Evolutionary conservation across 2,797 vertebrate species (phyloP).

Genomic region (Diplodus sargus): DNA sequence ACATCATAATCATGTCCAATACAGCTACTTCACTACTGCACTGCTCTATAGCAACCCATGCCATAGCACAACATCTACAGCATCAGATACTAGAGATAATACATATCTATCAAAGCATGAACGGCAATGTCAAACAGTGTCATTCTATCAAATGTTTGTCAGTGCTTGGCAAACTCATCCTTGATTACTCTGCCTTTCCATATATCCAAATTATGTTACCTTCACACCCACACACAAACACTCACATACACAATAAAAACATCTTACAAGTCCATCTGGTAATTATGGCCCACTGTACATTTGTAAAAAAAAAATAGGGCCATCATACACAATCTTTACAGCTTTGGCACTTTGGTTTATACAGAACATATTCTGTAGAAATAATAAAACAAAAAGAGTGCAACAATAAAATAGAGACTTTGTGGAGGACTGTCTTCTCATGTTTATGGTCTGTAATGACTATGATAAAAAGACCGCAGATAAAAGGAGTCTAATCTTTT

Average conservation of each 20-base stretch:
- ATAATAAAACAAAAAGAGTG: constrained; percentile 23
- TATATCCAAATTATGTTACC: constrained; percentile 14
- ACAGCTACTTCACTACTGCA: neutral
- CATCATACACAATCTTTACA: neutral
- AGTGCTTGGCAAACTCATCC: constrained; percentile 36
- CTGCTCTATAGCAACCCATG: neutral
- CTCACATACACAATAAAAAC: constrained; percentile 11
- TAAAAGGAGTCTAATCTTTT: constrained; percentile 8
- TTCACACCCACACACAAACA: neutral
- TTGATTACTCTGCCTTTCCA: constrained; percentile 8
- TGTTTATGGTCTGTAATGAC: constrained; percentile 11
- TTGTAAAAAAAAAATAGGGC: constrained; percentile 20
- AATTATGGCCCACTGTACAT: constrained; percentile 34
- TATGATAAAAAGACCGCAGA: neutral
- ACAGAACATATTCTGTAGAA: neutral
- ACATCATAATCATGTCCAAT: constrained; percentile 9
- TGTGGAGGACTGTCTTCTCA: constrained; percentile 1
- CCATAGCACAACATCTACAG: constrained; percentile 5
- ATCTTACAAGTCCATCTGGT: neutral
- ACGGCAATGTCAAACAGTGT: constrained; percentile 24
- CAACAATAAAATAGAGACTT: constrained; percentile 12
- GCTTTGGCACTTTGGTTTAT: constrained; percentile 27
- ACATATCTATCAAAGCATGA: constrained; percentile 12
- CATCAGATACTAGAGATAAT: constrained; percentile 14
- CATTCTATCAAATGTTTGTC: constrained; percentile 22